These are phyloP conservation scores for Sylvicapra grimmia DNA, from an alignment of 2,113 vertebrate species.

Conservation along the genomic window DNA sequence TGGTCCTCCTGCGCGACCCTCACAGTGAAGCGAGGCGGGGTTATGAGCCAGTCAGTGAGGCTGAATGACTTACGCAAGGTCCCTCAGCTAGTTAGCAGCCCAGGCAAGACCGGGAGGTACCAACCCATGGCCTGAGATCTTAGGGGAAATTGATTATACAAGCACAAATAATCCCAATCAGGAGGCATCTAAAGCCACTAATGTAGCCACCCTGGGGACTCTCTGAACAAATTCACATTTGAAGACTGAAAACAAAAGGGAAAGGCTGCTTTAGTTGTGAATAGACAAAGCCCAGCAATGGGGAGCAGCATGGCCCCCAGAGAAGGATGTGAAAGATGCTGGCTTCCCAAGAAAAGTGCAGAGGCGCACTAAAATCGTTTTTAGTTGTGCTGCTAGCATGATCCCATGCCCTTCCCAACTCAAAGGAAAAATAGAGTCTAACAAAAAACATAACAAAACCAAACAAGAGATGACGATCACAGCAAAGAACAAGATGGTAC, in stretches of 20 bases:
- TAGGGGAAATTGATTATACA: neutral
- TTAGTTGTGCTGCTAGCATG: neutral
- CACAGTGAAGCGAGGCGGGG: neutral
- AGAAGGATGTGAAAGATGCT: neutral
- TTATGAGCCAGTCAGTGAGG: neutral
- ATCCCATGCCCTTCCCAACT: neutral
- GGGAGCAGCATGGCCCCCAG: neutral
- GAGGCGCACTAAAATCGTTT: neutral
- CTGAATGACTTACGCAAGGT: neutral
- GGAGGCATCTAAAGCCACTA: neutral
- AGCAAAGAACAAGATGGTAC: neutral
- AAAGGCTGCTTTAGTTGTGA: neutral
- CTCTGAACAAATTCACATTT: neutral
- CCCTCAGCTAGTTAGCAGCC: neutral
- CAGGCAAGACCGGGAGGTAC: neutral
- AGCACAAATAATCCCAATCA: neutral
- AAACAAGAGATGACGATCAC: neutral
- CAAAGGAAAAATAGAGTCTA: neutral
- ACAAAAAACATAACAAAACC: neutral
- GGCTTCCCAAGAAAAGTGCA: slow-evolving; percentile 5
- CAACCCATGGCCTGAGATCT: neutral
- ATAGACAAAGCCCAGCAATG: neutral
- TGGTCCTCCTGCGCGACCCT: neutral
- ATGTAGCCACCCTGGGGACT: neutral
- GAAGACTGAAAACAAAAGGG: neutral